Conservation (phyloP, 1,140 invertebrate species). For the Notospermus geniculatus region DNA sequence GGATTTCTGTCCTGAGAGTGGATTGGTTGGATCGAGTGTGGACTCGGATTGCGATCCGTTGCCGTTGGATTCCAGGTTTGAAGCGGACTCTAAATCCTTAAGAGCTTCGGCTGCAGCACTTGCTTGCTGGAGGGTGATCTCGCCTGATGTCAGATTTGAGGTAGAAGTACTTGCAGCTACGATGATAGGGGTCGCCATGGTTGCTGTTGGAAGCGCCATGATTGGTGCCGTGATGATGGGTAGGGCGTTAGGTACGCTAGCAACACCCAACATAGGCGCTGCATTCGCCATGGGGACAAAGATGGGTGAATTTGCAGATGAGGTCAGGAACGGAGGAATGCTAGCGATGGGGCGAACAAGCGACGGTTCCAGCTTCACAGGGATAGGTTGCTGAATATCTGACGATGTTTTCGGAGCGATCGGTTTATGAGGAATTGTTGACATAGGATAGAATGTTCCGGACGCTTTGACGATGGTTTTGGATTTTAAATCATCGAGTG, state of each 20-base stretch:
- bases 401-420: too few species aligned
- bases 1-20: too few species aligned
- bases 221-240: slow-evolving; percentile 7
- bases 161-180: slow-evolving; percentile 19
- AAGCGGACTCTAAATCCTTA: too few species aligned
- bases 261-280: slow-evolving; percentile 17
- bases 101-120: slow-evolving; percentile 3
- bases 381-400: not conserved
- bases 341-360: slow-evolving; percentile 13
- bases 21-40: too few species aligned
- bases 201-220: slow-evolving; percentile 21
- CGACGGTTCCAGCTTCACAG: slow-evolving; percentile 10
- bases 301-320: slow-evolving; percentile 17
- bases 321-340: slow-evolving; percentile 10
- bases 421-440: slow-evolving; percentile 61
- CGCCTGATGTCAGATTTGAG: not conserved
- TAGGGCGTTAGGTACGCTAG: slow-evolving; percentile 8
- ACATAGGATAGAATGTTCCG: slow-evolving; percentile 89
- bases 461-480: slow-evolving; percentile 78
- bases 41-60: too few species aligned
- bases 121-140: slow-evolving; percentile 1
- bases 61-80: too few species aligned
- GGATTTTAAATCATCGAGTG: slow-evolving; percentile 7
- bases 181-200: slow-evolving; percentile 21
- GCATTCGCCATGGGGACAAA: slow-evolving; percentile 13